Percentiles rank a stretch among this genome's conserved stretches.
These are phyloP conservation scores for Halcyon badia DNA, from an alignment of 2,797 vertebrate genomes.

Conservation along the genomic window DNA sequence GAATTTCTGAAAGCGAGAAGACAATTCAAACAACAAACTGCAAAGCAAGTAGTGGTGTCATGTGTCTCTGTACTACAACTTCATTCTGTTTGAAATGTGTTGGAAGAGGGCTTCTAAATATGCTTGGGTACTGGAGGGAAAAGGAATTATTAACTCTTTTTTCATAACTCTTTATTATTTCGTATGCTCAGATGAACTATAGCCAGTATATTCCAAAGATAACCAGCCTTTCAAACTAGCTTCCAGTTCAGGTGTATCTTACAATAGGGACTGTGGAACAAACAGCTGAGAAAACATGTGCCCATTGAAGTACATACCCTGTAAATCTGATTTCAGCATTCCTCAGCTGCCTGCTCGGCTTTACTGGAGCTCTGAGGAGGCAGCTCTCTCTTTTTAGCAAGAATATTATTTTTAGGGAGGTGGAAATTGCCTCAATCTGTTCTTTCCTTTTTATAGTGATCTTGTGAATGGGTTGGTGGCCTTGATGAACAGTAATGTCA, in stretches of 20 bases:
- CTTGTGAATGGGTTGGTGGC: conserved; percentile 96
- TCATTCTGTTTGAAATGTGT: background rate
- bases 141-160: background rate
- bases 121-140: background rate
- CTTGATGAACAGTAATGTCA: conserved; percentile 99
- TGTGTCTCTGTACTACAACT: background rate
- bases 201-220: background rate
- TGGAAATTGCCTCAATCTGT: background rate
- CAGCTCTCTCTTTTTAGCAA: background rate
- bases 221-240: background rate
- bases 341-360: background rate
- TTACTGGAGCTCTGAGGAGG: background rate
- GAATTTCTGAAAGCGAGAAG: conserved; percentile 42
- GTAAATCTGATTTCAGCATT: background rate
- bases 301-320: background rate
- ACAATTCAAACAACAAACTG: background rate
- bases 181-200: background rate
- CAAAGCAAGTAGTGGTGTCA: background rate
- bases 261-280: background rate
- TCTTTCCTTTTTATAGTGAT: conserved; percentile 83
- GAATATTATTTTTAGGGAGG: background rate
- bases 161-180: background rate
- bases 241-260: background rate
- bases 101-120: background rate
- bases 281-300: background rate